Conservation (phyloP, 92 coral and sea anemone genomes). For the Porites cylindrica region DNA sequence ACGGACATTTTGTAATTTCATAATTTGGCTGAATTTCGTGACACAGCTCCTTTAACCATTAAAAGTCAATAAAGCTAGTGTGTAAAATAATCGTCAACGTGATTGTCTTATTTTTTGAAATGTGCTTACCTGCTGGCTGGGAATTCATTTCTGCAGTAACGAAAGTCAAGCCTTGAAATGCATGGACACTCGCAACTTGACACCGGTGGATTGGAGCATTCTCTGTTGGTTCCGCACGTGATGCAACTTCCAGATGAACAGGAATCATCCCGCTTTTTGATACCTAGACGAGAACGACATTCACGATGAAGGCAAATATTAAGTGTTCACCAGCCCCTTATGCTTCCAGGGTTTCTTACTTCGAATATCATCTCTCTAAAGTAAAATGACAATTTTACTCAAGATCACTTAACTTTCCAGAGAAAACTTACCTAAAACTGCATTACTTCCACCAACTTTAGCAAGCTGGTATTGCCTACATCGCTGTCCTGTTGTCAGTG, state of each 20-base stretch:
- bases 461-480: slow-evolving; percentile 58
- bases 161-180: slow-evolving; percentile 41
- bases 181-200: slow-evolving; percentile 66
- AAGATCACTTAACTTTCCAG: too few species aligned
- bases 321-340: not conserved
- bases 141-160: slow-evolving; percentile 59
- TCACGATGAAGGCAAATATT: too few species aligned
- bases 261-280: slow-evolving; percentile 31
- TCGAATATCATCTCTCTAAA: too few species aligned
- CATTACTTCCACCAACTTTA: slow-evolving; percentile 41
- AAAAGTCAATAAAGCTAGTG: too few species aligned
- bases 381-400: not conserved
- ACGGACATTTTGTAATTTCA: too few species aligned
- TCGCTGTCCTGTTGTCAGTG: slow-evolving; percentile 6
- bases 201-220: slow-evolving; percentile 30
- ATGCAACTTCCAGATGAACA: slow-evolving; percentile 31
- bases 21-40: too few species aligned
- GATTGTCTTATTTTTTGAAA: too few species aligned
- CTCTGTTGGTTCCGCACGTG: slow-evolving; percentile 16
- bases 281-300: slow-evolving; percentile 26
- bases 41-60: too few species aligned
- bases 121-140: slow-evolving; percentile 62
- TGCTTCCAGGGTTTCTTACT: too few species aligned
- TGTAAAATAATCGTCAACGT: too few species aligned
- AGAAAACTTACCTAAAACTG: slow-evolving; percentile 38